Percentiles rank a stretch among this genome's conserved stretches.
phyloP scores from a whole-genome alignment of 2,797 vertebrate genomes.

The Staurois parvus region DNA sequence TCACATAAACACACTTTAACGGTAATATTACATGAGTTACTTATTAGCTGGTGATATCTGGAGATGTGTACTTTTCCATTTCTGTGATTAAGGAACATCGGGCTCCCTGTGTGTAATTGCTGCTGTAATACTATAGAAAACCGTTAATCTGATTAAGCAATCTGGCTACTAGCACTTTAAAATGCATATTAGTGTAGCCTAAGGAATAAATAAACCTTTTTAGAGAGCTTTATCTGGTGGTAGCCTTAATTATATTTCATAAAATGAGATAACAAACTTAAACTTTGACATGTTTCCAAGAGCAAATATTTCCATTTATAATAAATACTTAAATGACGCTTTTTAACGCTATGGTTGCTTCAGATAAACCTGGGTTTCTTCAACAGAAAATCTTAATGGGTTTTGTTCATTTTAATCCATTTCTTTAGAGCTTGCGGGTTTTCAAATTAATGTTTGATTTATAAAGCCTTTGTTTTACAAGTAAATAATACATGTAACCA shows the following conservation, averaged over 20 bases:
- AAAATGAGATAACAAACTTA: not conserved
- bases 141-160: conserved; percentile 14
- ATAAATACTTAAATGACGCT: not conserved
- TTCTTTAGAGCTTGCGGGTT: no score
- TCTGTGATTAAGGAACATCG: not conserved
- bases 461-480: no score
- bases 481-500: no score
- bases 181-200: not conserved
- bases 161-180: not conserved
- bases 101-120: not conserved
- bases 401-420: no score
- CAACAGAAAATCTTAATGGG: no score
- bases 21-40: not conserved
- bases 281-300: not conserved
- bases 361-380: not conserved
- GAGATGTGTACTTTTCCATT: conserved; percentile 13
- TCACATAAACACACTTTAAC: not conserved
- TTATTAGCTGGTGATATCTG: not conserved
- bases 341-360: not conserved
- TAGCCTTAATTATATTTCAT: not conserved
- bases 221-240: not conserved
- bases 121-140: conserved; percentile 12
- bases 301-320: not conserved
- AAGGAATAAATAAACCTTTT: not conserved
- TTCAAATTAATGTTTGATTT: no score